Evolutionary conservation across 2,888 invertebrate genomes (phyloP), one percentile per base, ranked within the genome.

Genomic region (Tenthredo livida): DNA sequence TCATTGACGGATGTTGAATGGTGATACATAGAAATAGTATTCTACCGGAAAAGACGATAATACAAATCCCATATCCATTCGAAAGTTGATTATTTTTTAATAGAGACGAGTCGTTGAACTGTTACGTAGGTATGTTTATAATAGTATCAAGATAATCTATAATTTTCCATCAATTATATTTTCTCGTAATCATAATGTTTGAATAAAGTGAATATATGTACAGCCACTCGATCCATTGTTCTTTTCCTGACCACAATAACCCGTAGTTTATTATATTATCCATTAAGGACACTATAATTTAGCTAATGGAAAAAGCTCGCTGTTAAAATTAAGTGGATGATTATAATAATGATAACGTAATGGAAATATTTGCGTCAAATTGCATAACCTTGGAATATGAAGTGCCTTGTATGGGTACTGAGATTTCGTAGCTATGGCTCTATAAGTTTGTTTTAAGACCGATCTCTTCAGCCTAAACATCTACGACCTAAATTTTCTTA

Each of bases 121-220:
- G 54, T 77, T 54, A 54, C 77, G 17, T 77, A 54, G 1, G n/a
- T n/a, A n/a, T n/a, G n/a, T 50, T n/a, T 77, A 12, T 50, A 54
- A 25, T 37, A 37, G 77, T n/a, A 54, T 75, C 2, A 5, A 2
- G 37, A 17, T 29, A 77, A 54, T 54, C 21, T 7, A 54, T 25
- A 29, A 77, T 54, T 54, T 77, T 77, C 77, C 25, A 54, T 77
- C 1, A 77, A 54, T 17, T 47, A 54, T 77, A 17, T 54, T 77
- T 33, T n/a, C 21, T 73, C 1, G n/a, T 54, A 54, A 77, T 47
- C 47, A 47, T 33, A 50, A 17, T 29, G 12, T 73, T 77, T 77
- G 9, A 77, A 77, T 77, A 50, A 77, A 77, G 17, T 29, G 25
- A 54, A 73, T 9, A 21, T 9, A 21, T 9, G n/a, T n/a, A 29